Evolutionary conservation across 1,140 invertebrate genomes (phyloP), one percentile per base, ranked within the genome.

Genomic region (Mesaphorura yosii): DNA sequence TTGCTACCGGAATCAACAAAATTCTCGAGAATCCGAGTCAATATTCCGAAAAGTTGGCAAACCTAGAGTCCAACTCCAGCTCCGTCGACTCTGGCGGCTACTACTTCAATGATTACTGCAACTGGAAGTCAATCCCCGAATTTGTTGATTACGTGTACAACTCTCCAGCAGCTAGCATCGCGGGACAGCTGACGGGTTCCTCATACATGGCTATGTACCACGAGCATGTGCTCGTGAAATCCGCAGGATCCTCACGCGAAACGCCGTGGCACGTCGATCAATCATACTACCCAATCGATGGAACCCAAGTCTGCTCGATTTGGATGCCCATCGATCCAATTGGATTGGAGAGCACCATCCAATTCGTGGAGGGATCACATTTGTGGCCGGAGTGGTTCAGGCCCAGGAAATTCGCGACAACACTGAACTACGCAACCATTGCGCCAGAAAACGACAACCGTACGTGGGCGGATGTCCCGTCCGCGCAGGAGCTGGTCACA

Each of bases 241-340:
- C 28, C n/a, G 25, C 19, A 2, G 47, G 47, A 3, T 20, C 47
- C 7, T 17, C 28, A 14, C n/a, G 29, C 26, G 37, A 48, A 31
- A 48, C 47, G 14, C 47, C 47, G 17, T 48, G 47, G 47, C 47
- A 48, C 26, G 19, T 17, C 14, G 47, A 48, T 19, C 23, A 31
- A n/a, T 31, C 47, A 2, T 48, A 48, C 28, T 48, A 48, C 29
- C 47, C 47, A 3, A 31, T 48, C 5, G 47, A 48, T 29, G 47
- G 47, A 19, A 19, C 7, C 19, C 40, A 42, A 19, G 17, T n/a
- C 17, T 22, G 17, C 7, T 42, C 40, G 6, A 42, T 42, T 6
- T 42, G 40, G 40, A 6, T 42, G 6, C 40, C 40, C 17, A 22
- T 42, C n/a, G 40, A 42, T 19, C 7, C 7, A 19, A 22, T 42